A percentile compares a stretch with the other conserved stretches of the same genome.
Evolutionary conservation across 1,140 invertebrate genomes (phyloP).

Genomic region (Daktulosphaira vitifoliae): DNA sequence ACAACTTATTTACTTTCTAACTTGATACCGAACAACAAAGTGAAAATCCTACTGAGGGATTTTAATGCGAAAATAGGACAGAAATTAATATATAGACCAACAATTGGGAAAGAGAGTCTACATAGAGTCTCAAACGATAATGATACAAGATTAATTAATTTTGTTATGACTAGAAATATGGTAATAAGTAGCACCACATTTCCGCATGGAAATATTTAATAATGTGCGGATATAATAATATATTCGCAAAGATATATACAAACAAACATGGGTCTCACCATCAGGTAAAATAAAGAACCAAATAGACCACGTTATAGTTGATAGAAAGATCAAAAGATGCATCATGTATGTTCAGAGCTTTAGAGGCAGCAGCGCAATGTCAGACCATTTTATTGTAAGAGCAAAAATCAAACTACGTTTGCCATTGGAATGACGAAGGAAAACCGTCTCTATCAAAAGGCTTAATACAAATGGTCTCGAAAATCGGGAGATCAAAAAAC

Average conservation of each 20-base stretch:
- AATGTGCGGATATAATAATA: no score
- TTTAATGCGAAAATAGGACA: constrained; percentile 34
- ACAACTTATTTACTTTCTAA: no score
- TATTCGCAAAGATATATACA: constrained; percentile 39
- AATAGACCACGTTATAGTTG: constrained; percentile 35
- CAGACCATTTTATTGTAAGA: constrained; percentile 5
- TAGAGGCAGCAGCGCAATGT: background rate
- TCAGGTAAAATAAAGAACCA: constrained; percentile 35
- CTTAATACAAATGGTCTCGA: background rate
- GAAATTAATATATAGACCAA: constrained; percentile 26
- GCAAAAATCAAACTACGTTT: background rate
- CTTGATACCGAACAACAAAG: constrained; percentile 20
- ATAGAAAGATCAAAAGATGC: background rate
- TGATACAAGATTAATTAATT: constrained; percentile 34
- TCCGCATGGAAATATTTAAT: no score
- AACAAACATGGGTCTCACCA: constrained; percentile 36
- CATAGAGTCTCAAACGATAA: constrained; percentile 37
- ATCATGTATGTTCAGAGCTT: background rate
- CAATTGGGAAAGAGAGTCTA: constrained; percentile 42
- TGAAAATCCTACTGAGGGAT: constrained; percentile 35
- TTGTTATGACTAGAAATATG: constrained; percentile 36
- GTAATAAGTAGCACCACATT: constrained; percentile 36
- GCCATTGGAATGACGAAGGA: constrained; percentile 21
- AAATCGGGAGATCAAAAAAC: background rate
- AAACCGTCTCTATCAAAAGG: background rate